A percentile compares a stretch with the other conserved stretches of the same genome.
phyloP scores from a whole-genome alignment of 1,140 invertebrate genomes.

The Drosophila malerkotliana region DNA sequence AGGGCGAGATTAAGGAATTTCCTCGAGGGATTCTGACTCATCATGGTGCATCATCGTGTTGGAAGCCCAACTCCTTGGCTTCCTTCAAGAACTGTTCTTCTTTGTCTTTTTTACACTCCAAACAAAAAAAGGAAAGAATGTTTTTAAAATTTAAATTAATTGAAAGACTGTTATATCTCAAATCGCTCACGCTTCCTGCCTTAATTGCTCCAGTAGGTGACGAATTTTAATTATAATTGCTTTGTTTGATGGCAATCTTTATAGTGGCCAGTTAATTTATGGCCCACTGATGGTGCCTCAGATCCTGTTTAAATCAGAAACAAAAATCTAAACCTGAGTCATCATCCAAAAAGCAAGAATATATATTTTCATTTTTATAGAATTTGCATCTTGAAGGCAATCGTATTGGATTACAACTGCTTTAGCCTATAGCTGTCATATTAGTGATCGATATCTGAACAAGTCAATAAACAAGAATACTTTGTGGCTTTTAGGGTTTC shows the following conservation, averaged over 20 bases:
- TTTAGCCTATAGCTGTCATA: slow-evolving; percentile 29
- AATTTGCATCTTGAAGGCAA: background rate
- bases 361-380: background rate
- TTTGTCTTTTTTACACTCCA: slow-evolving; percentile 36
- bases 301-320: slow-evolving; percentile 20
- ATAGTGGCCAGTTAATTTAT: slow-evolving; percentile 19
- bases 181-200: background rate
- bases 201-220: slow-evolving; percentile 27
- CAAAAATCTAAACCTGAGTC: slow-evolving; percentile 42
- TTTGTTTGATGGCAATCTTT: slow-evolving; percentile 40
- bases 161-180: slow-evolving; percentile 5
- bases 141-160: background rate
- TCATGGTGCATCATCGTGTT: slow-evolving; percentile 39
- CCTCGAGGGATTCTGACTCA: slow-evolving; percentile 24
- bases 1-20: background rate
- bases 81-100: slow-evolving; percentile 12
- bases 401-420: slow-evolving; percentile 1
- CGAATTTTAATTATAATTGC: slow-evolving; percentile 43
- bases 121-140: slow-evolving; percentile 1
- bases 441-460: slow-evolving; percentile 34
- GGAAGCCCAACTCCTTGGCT: slow-evolving; percentile 1
- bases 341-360: slow-evolving; percentile 5
- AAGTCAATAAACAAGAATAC: slow-evolving; percentile 39
- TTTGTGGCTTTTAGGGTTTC: slow-evolving; percentile 26
- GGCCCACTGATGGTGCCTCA: slow-evolving; percentile 7